Evolutionary conservation across 2,113 vertebrate genomes (phyloP), one percentile per base, ranked within the genome.

Genomic region (Plestiodon gilberti): DNA sequence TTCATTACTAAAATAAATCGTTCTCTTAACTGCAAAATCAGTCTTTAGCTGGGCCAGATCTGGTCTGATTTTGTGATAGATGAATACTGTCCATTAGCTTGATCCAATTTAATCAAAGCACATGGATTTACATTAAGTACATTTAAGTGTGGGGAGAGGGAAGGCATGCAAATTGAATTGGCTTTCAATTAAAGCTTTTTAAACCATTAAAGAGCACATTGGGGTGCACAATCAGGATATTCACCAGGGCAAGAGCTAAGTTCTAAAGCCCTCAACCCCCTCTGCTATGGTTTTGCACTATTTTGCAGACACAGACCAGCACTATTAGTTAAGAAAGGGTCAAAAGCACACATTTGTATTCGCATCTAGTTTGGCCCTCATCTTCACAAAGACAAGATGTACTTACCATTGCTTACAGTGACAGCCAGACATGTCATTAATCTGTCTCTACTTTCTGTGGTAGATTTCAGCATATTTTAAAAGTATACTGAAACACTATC

Each of bases 401-500:
- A 20, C 57, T 25, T 62, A 28, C 20, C 6, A 35, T 38, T 62
- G 77, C 77, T 62, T 62, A 61, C 23, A 33, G 33, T 6, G 20
- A n/a, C 4, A 55, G 1, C 4, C 33, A 62, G 33, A 35, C n/a
- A 61, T 22, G 4, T 3, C 76, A 59, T 78, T 78, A 59, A 57
- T 75, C 4, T 48, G 40, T 55, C 18, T 35, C 20, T 38, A 25
- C 22, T 35, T 59, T 78, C 23, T 28, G 73, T 55, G 28, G 52
- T 23, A 13, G 48, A 28, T 76, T 55, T 52, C 77, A 62, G 33
- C 59, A 61, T 62, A 57, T 14, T 79, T 13, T 33, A 79, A 33
- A 38, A 61, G 6, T 15, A 90, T 70, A 88, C 91, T 89, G 17
- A 17, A 88, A 89, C 88, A 20, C 5, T 6, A 84, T 17, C 14